These are phyloP conservation scores for Pinna nobilis DNA, from an alignment of 1,140 invertebrate species.

Conservation along the genomic window DNA sequence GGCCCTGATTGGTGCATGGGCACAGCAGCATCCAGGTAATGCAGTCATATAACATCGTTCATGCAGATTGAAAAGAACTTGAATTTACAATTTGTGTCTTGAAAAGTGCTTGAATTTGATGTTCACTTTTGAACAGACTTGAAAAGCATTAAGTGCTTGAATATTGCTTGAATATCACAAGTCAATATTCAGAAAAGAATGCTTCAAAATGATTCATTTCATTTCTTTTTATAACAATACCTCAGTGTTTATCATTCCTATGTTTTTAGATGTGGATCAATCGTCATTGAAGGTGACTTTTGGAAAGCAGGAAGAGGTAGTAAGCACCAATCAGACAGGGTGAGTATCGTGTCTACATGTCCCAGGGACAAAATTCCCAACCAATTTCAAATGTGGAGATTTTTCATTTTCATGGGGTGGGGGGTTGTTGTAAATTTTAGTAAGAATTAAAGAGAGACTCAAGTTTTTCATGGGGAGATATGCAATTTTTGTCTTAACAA, in stretches of 20 bases:
- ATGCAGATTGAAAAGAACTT: background rate
- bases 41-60: background rate
- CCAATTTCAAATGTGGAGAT: too few relatives aligned
- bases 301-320: conserved; percentile 9
- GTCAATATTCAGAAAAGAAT: too few relatives aligned
- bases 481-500: too few relatives aligned
- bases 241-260: background rate
- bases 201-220: background rate
- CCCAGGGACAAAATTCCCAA: too few relatives aligned
- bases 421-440: too few relatives aligned
- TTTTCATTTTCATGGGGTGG: too few relatives aligned
- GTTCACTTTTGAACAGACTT: background rate
- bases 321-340: background rate
- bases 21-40: conserved; percentile 31
- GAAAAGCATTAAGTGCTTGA: too few relatives aligned
- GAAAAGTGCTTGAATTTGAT: background rate
- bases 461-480: too few relatives aligned
- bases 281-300: conserved; percentile 4
- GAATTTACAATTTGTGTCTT: background rate
- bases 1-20: conserved; percentile 26
- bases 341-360: too few relatives aligned
- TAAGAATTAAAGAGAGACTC: too few relatives aligned
- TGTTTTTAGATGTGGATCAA: background rate
- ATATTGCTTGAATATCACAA: too few relatives aligned
- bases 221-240: background rate